Evolutionary conservation across 1,140 invertebrate genomes (phyloP), one percentile per base, ranked within the genome.

Genomic region (Drosophila nebulosa): DNA sequence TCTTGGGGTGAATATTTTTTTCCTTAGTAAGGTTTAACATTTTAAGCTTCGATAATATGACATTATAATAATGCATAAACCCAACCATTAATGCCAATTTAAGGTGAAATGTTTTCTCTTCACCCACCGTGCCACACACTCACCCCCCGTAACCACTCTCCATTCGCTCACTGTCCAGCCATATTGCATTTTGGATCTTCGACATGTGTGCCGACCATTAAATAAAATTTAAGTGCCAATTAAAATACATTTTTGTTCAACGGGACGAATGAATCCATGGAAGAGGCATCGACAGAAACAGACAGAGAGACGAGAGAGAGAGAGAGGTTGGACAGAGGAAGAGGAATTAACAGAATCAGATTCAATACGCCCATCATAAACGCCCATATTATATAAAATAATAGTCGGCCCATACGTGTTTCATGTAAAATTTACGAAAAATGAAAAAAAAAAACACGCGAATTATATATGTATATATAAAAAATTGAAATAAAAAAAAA

Each of bases 171-270:
- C 14, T 55, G 52, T 32, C 52, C 52, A 55, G 39, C 39, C 39
- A 46, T 46, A 46, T 46, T 21, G 18, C 39, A 46, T 46, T 46
- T 46, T 46, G 39, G 39, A 51, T 51, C n/a, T 46, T 50, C 32
- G 52, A 58, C 70, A 64, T 79, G 57, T 85, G 74, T 78, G 70
- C 56, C 58, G 21, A 9, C 78, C 71, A 89, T 88, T 86, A 83
- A 86, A 86, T 88, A 88, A 86, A 86, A 88, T 83, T 88, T 88
- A 89, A 86, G 83, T 88, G 78, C 83, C n/a, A 86, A 86, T 86
- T 86, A 83, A 86, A 86, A 86, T 88, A 65, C 83, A 83, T 88
- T 89, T 83, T 86, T 46, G 57, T 51, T 42, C 36, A 21, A 18
- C 35, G n/a, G n/a, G 26, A 51, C 32, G 53, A 62, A 35, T n/a